Evolutionary conservation across 1,140 invertebrate species (phyloP), one percentile per base, ranked within the genome.

Genomic region (Helicoverpa zea): DNA sequence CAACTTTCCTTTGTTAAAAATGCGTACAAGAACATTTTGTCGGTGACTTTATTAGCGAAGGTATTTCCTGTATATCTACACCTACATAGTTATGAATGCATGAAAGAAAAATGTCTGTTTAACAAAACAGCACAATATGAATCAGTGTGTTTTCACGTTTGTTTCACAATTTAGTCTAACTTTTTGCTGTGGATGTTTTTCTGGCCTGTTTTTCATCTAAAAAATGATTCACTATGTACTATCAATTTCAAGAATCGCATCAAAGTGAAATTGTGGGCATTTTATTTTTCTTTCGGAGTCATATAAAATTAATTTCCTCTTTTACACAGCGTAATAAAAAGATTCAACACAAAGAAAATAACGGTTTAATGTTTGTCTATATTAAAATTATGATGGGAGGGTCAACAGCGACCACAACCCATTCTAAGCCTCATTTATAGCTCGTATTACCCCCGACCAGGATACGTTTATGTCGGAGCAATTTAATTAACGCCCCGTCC

Each of bases 391-490:
- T 68, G 9, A 68, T 49, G 47, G n/a, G 18, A 68, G 43, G 43
- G 64, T n/a, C 10, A 23, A 11, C 11, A n/a, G 35, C 7, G 35
- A 68, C 43, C 43, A 49, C 49, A 49, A 49, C n/a, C 11, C 18
- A 14, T 18, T 18, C 35, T 68, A 49, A 66, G 64, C 43, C 64
- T 49, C 64, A n/a, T 66, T 66, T 49, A 66, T 61, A 61, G 59
- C 18, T 11, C n/a, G 14, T 49, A 23, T 18, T 49, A 68, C 64
- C 23, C 3, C 7, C 16, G 47, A 29, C 4, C 11, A 52, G 49
- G 43, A 70, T 52, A 29, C 18, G 5, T 52, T 52, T 70, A 70
- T 49, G 47, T 70, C 3, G 11, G 11, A 70, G 49, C 66, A 70
- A 70, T 70, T 68, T 68, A 23, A 66, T 66, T 66, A 66, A 66